Evolutionary conservation across 1,140 invertebrate species (phyloP).

Genomic region (Aradophagus sp.): DNA sequence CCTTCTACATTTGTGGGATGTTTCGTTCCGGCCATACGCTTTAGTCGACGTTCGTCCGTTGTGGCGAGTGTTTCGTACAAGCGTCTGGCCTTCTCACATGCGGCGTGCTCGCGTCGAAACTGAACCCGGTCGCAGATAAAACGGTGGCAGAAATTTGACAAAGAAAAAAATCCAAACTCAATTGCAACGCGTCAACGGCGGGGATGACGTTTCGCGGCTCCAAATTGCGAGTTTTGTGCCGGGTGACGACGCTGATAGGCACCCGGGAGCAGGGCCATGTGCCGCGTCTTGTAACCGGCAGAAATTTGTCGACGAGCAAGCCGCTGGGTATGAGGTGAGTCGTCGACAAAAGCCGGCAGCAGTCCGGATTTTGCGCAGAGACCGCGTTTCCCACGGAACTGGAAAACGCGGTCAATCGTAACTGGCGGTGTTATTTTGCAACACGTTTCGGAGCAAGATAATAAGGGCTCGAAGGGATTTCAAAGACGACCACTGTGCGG

Average conservation of each 20-base stretch:
- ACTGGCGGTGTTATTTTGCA: too few relatives aligned
- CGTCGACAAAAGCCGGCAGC: too few relatives aligned
- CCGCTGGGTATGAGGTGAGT: slow-evolving; percentile 70
- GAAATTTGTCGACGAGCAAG: slow-evolving; percentile 63
- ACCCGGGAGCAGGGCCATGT: slow-evolving; percentile 46
- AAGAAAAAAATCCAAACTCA: background rate
- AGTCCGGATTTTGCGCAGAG: too few relatives aligned
- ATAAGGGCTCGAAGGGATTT: too few relatives aligned
- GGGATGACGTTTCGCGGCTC: slow-evolving; percentile 63
- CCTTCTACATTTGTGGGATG: slow-evolving; percentile 20
- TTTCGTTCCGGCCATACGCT: slow-evolving; percentile 23
- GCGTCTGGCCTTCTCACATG: slow-evolving; percentile 1
- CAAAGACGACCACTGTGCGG: too few relatives aligned
- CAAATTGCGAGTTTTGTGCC: slow-evolving; percentile 61
- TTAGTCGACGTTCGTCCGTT: slow-evolving; percentile 37
- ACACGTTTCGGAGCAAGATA: too few relatives aligned
- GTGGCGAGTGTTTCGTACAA: slow-evolving; percentile 23
- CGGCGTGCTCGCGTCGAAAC: background rate
- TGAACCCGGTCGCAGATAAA: background rate
- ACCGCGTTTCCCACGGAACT: too few relatives aligned
- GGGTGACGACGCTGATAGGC: slow-evolving; percentile 36
- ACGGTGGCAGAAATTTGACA: background rate
- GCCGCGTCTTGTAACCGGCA: slow-evolving; percentile 37
- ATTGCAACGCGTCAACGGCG: slow-evolving; percentile 1
- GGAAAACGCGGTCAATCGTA: too few relatives aligned